Percentiles rank a stretch among this genome's conserved stretches.
Evolutionary conservation across 2,888 invertebrate genomes (phyloP).

Genomic region (Callosobruchus maculatus): DNA sequence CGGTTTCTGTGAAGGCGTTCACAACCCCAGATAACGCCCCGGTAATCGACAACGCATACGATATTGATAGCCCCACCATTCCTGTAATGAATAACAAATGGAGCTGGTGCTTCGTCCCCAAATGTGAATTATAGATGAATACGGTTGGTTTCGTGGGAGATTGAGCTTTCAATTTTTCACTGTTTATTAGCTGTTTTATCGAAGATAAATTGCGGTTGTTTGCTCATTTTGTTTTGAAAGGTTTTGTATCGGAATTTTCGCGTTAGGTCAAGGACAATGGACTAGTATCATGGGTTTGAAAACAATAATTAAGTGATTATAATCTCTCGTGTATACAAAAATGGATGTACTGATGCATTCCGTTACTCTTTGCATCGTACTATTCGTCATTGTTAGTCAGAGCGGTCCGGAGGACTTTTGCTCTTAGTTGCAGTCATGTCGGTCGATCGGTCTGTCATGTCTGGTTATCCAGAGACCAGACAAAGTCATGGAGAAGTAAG

Average conservation of each 20-base stretch:
- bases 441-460: too few relatives aligned
- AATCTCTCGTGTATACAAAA: too few relatives aligned
- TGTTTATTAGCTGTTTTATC: neutral
- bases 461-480: too few relatives aligned
- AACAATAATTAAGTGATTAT: too few relatives aligned
- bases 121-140: neutral
- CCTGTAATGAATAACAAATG: conserved; percentile 50
- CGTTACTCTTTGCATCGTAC: too few relatives aligned
- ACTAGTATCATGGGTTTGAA: neutral
- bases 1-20: conserved; percentile 90
- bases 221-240: neutral
- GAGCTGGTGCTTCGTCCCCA: neutral
- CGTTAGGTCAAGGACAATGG: neutral
- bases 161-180: neutral
- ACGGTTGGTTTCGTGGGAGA: neutral
- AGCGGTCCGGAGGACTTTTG: too few relatives aligned
- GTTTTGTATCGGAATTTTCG: neutral
- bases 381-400: too few relatives aligned
- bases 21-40: conserved; percentile 81
- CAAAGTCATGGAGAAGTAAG: too few relatives aligned
- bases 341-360: too few relatives aligned
- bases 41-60: conserved; percentile 89
- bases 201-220: neutral
- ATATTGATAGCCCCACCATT: conserved; percentile 87
- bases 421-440: too few relatives aligned